Evolutionary conservation across 2,888 invertebrate genomes (phyloP).

Genomic region (Lasioglossum morio): DNA sequence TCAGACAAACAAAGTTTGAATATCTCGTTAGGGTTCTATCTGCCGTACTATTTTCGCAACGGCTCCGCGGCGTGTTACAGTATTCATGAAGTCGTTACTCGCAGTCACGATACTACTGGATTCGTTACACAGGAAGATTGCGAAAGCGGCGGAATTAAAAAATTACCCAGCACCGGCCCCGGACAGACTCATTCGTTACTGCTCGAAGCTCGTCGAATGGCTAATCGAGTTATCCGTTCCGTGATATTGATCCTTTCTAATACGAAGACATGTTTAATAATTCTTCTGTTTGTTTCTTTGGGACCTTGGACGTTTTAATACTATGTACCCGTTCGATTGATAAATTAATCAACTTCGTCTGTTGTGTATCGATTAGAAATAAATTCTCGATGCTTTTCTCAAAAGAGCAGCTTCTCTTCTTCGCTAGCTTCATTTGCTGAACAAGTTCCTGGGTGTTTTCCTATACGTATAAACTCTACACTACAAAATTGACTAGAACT

Average conservation of each 20-base stretch:
- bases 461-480: too few relatives aligned
- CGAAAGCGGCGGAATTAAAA: constrained; percentile 4
- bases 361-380: neutral
- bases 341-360: neutral
- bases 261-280: neutral
- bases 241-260: constrained; percentile 8
- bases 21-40: neutral
- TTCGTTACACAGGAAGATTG: neutral
- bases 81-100: constrained; percentile 6
- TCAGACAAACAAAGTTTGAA: neutral
- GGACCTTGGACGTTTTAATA: neutral
- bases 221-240: constrained; percentile 1
- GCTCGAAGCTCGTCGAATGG: neutral
- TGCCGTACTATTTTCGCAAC: neutral
- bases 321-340: neutral
- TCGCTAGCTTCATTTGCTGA: neutral
- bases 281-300: neutral
- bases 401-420: too few relatives aligned
- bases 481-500: neutral
- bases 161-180: neutral
- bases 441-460: neutral
- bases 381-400: neutral
- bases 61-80: neutral
- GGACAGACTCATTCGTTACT: constrained; percentile 2
- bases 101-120: neutral